phyloP scores from a whole-genome alignment of 2,797 vertebrate genomes.

The Eremophila alpestris region DNA sequence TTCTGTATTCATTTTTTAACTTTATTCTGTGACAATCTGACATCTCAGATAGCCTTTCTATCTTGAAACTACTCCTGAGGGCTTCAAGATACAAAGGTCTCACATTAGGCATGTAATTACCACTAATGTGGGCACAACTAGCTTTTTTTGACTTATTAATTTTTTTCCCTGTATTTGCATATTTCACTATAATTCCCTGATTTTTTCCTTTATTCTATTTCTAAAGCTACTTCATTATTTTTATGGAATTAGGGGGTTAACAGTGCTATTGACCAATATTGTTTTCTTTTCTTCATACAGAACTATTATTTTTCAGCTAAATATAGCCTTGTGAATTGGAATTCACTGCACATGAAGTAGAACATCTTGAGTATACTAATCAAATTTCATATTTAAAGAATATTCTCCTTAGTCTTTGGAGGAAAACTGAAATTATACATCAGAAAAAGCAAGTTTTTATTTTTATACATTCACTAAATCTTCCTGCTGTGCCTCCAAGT shows the following conservation, averaged over 20 bases:
- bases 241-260: neutral
- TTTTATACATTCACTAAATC: neutral
- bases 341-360: neutral
- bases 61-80: neutral
- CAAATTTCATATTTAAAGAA: neutral
- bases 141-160: neutral
- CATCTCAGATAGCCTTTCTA: neutral
- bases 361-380: neutral
- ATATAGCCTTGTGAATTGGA: neutral
- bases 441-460: neutral
- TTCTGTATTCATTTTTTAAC: neutral
- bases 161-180: neutral
- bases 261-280: neutral
- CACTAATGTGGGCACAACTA: neutral
- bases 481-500: neutral
- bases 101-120: conserved; percentile 6
- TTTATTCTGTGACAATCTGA: neutral
- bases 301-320: neutral
- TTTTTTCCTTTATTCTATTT: neutral
- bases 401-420: neutral
- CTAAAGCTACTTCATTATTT: neutral
- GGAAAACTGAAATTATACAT: neutral
- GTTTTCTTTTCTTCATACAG: neutral
- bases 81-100: neutral
- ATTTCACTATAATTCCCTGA: neutral